These are phyloP conservation scores for Stegodyphus mimosarum DNA, from an alignment of 1,140 invertebrate genomes.

Conservation along the genomic window DNA sequence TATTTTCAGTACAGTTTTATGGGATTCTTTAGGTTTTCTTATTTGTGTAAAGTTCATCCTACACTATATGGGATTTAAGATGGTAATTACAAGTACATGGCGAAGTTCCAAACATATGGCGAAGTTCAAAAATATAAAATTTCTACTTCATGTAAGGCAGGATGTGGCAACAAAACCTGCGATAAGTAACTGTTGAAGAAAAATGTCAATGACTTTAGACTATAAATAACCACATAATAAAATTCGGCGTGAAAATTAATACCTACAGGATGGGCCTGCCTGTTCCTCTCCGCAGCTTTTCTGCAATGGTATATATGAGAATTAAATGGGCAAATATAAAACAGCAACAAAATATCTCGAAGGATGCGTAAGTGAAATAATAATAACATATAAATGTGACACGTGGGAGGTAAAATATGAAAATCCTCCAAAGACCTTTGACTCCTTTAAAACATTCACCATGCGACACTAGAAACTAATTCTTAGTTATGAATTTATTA, in stretches of 20 bases:
- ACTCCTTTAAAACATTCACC: constrained; percentile 21
- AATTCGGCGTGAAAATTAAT: not conserved
- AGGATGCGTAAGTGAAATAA: constrained; percentile 4
- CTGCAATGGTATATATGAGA: not conserved
- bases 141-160: too few species aligned
- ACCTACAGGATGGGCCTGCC: not conserved
- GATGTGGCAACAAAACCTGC: too few species aligned
- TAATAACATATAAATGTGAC: constrained; percentile 27
- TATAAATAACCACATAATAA: not conserved
- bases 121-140: too few species aligned
- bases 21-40: too few species aligned
- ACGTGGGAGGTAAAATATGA: constrained; percentile 52
- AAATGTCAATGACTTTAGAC: too few species aligned
- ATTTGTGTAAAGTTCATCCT: too few species aligned
- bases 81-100: too few species aligned
- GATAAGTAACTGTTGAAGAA: too few species aligned
- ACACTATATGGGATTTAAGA: too few species aligned
- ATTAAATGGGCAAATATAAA: constrained; percentile 4
- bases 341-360: not conserved
- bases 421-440: constrained; percentile 31
- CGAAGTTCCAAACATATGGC: too few species aligned
- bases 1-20: too few species aligned
- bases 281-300: not conserved
- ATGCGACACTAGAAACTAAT: constrained; percentile 19
- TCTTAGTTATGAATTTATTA: constrained; percentile 52